Base-by-base conservation (phyloP, 2,888 invertebrate species). In the Caradrina kadenii region DNA sequence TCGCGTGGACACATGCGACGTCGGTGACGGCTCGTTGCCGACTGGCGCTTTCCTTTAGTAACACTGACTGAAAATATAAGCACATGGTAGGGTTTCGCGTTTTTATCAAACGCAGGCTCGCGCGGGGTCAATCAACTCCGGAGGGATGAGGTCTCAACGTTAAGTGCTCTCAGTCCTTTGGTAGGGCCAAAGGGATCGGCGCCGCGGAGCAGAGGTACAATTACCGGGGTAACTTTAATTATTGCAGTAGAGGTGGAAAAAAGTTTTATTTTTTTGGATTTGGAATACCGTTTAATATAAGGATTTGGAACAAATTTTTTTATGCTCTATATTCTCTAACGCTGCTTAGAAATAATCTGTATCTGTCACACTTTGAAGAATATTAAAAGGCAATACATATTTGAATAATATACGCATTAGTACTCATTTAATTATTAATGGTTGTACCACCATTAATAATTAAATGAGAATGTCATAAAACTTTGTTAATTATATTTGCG, bases 21-120 rank as follows among this genome's bases (percentile, higher is more conserved):
- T 67, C 80, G 71, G 76, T 83, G 87, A 87, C 90, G 89, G 89
- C 87, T 80, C 82, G 88, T 70, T 87, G 91, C 90, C 90, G 91
- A 94, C 94, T 94, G 90, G 81, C 83, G 80, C 86, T 88, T 88
- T 87, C 80, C 87, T 89, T 89, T 88, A 88, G 87, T 71, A 65
- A 70, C 65, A 79, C 92, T 93, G 93, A 93, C 92, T 93, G 93
- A 93, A 93, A 93, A 90, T 88, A 90, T 88, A 87, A 91, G 86
- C 91, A 90, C 89, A 88, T 88, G 89, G 88, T 85, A 80, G 76
- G 83, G 68, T 82, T 91, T 90, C 91, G 90, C 88, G 80, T 88
- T 93, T 93, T 91, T 93, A 88, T 91, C 90, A 93, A 89, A 90
- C 88, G 86, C 85, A 87, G 88, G 89, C 89, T 89, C 84, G 82